Evolutionary conservation across 2,797 vertebrate species (phyloP).

Genomic region (Darevskia nairensis): DNA sequence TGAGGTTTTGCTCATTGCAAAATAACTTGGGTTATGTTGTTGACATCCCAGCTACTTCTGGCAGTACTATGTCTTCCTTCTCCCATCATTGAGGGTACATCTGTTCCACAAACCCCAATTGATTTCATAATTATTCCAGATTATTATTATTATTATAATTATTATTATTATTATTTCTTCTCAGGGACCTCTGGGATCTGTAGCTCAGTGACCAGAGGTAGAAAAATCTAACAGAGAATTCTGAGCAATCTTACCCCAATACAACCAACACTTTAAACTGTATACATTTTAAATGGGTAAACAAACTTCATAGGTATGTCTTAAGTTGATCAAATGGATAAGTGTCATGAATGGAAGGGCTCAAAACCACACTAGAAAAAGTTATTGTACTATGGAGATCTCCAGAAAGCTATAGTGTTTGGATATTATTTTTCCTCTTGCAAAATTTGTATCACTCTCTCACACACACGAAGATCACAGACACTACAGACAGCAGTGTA

Average conservation of each 20-base stretch:
- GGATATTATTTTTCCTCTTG: neutral
- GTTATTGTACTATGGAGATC: neutral
- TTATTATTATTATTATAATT: too few relatives aligned
- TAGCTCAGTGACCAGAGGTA: neutral
- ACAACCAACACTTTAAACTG: too few relatives aligned
- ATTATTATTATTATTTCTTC: neutral
- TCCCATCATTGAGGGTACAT: neutral
- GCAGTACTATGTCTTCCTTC: neutral
- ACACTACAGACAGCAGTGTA: constrained; percentile 67
- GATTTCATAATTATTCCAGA: neutral
- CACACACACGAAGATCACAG: constrained; percentile 67
- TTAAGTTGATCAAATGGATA: neutral
- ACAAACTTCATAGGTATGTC: too few relatives aligned
- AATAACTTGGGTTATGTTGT: neutral
- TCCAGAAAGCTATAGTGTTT: neutral
- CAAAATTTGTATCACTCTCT: constrained; percentile 13
- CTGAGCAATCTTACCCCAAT: neutral
- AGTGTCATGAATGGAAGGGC: neutral
- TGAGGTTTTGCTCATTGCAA: neutral
- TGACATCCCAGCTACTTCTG: neutral
- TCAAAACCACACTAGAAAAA: neutral
- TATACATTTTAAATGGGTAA: too few relatives aligned
- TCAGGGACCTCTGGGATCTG: neutral
- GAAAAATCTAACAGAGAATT: neutral
- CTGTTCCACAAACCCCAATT: neutral